Percentiles rank a stretch among this genome's conserved stretches.
These are phyloP conservation scores for Myotis yumanensis DNA, from an alignment of 2,113 vertebrate species.

Conservation along the genomic window DNA sequence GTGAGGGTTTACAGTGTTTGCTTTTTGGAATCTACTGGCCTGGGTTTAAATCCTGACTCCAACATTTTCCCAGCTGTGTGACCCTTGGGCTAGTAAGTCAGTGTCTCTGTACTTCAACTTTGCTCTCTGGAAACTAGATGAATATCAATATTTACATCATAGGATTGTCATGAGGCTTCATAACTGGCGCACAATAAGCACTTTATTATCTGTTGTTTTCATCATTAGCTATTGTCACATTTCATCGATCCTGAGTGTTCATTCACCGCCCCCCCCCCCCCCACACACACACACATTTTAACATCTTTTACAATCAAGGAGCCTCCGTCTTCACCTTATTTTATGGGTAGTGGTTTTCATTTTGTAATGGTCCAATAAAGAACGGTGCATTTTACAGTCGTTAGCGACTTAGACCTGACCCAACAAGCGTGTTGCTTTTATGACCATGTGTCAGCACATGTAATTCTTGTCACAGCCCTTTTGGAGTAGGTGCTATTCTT, in stretches of 20 bases:
- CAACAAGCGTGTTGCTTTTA: not conserved
- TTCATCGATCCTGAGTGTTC: too few relatives aligned
- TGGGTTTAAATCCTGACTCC: not conserved
- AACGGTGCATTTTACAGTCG: accelerated
- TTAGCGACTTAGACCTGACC: not conserved
- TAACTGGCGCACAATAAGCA: not conserved
- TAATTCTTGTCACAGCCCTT: not conserved
- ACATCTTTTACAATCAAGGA: not conserved
- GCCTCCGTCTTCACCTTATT: not conserved
- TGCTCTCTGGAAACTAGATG: not conserved
- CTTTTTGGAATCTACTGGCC: not conserved
- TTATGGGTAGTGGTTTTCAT: not conserved
- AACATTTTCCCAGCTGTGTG: not conserved
- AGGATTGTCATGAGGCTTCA: not conserved
- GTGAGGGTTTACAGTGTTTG: not conserved
- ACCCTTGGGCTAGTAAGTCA: not conserved
- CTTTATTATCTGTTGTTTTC: not conserved
- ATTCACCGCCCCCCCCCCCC: too few relatives aligned
- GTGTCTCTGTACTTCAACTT: not conserved
- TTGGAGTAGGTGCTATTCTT: not conserved
- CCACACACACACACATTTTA: not conserved
- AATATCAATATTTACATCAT: not conserved
- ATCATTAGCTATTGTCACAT: not conserved
- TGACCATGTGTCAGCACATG: not conserved
- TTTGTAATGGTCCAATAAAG: accelerated